Base-by-base conservation (phyloP, 2,888 invertebrate species). In the Dioctria rufipes region DNA sequence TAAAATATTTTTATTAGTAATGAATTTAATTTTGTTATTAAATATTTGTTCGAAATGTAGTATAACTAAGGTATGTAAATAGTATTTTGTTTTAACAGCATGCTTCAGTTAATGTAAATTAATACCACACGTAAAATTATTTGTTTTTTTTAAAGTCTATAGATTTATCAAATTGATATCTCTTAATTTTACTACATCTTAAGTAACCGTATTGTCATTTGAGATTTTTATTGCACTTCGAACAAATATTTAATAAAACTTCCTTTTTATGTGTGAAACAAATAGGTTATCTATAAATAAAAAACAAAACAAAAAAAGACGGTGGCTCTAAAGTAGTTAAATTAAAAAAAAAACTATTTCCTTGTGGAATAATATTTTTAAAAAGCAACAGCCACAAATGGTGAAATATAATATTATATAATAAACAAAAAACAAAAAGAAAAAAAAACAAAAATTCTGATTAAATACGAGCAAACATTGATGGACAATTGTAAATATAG, bases 191-290 rank as follows among this genome's bases (percentile, higher is more conserved):
- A 25, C 25, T 25, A 25, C 25, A 25, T 25, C 25, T 25, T 25
- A 25, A 25, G 25, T 25, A 25, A 25, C 25, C 25, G 25, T 25
- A 25, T 25, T 25, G 25, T 25, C 25, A 25, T 25, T 25, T 25
- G 25, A 25, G 25, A 25, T 25, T 25, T 25, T 25, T 25, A 25
- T 25, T 25, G 25, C 25, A 8, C 49, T n/a, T 6, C 69, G 73
- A 73, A 73, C 73, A 73, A 73, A 73, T 73, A 73, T 42, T 73
- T 58, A 73, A 73, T 73, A 58, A 73, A 54, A 5, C 5, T 46
- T 46, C n/a, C 3, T 54, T 54, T 54, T 11, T 73, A 6, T 60
- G 25, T 25, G 25, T 25, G 25, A 25, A 25, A 25, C 25, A 25
- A 25, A 25, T 60, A 9, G 58, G 37, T 73, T 13, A 42, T 42